phyloP scores from a whole-genome alignment of 2,888 invertebrate species.

The Lasioglossum villosulum region DNA sequence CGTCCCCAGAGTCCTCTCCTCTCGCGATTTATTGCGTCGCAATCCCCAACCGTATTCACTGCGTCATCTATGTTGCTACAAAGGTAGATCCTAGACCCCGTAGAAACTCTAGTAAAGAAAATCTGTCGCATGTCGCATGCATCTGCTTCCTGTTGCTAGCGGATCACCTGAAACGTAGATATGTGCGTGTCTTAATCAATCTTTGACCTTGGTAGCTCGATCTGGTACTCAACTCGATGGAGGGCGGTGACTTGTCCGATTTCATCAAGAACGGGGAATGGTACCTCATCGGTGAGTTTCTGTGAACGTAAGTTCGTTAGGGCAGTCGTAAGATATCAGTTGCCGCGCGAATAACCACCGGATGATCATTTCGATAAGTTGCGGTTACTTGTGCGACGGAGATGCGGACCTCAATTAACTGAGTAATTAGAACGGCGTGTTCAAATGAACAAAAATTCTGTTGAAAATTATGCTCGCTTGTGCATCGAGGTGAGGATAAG shows the following conservation, averaged over 20 bases:
- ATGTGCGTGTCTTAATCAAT: constrained; percentile 81
- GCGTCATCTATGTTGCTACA: constrained; percentile 12
- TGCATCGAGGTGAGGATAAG: background rate
- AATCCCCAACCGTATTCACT: constrained; percentile 17
- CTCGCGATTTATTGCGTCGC: constrained; percentile 55
- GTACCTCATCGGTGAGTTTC: constrained; percentile 97
- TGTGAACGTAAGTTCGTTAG: constrained; percentile 42
- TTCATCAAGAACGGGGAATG: constrained; percentile 99
- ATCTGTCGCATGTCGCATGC: constrained; percentile 48
- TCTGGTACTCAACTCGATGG: constrained; percentile 96
- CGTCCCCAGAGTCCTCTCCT: constrained; percentile 18
- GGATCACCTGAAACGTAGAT: constrained; percentile 69
- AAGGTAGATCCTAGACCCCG: background rate
- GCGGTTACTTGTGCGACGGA: background rate
- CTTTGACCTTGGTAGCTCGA: constrained; percentile 91
- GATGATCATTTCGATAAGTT: background rate
- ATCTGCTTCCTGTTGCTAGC: constrained; percentile 61
- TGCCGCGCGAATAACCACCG: background rate
- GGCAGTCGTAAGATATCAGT: constrained; percentile 31
- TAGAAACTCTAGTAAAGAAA: constrained; percentile 1
- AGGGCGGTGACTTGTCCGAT: constrained; percentile 97
- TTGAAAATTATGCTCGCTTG: background rate
- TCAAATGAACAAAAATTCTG: background rate
- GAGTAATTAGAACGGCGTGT: background rate
- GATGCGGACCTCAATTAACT: background rate